Evolutionary conservation across 1,140 invertebrate genomes (phyloP).

Genomic region (Laupala kohalensis): DNA sequence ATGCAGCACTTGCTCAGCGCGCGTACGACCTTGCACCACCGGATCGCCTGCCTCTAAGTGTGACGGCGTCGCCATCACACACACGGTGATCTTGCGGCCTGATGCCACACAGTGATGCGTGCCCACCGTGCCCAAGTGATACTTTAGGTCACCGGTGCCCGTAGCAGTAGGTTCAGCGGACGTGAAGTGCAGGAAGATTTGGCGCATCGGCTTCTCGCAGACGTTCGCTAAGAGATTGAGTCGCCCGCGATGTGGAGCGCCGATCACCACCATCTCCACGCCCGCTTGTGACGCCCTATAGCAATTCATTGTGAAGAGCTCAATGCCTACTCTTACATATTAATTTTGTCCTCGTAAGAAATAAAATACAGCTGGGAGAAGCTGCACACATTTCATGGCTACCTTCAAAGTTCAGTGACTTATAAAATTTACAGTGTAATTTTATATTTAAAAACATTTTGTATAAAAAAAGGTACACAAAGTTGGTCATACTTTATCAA

Average conservation of each 20-base stretch:
- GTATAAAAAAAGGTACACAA: no score
- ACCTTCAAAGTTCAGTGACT: no score
- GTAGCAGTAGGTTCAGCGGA: constrained; percentile 61
- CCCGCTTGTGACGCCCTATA: constrained; percentile 21
- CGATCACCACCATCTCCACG: constrained; percentile 71
- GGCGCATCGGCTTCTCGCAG: constrained; percentile 69
- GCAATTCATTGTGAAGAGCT: no score
- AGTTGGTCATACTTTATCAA: no score
- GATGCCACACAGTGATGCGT: constrained; percentile 65
- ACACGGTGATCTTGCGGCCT: constrained; percentile 66
- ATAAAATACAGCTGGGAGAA: no score
- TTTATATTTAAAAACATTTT: no score
- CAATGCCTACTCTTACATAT: no score
- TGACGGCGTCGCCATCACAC: constrained; percentile 80
- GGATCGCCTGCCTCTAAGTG: constrained; percentile 82
- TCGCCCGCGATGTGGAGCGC: constrained; percentile 86
- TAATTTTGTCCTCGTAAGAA: no score
- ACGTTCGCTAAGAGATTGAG: constrained; percentile 84
- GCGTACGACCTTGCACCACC: constrained; percentile 64
- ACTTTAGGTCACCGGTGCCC: constrained; percentile 90
- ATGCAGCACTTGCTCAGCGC: constrained; percentile 74
- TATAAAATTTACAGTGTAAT: no score
- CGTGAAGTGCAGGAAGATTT: constrained; percentile 78
- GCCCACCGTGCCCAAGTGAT: constrained; percentile 77
- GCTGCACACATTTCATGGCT: no score